A percentile compares a stretch with the other conserved stretches of the same genome.
These are phyloP conservation scores for Drosophila cognata DNA, from an alignment of 2,888 invertebrate genomes.

Conservation along the genomic window DNA sequence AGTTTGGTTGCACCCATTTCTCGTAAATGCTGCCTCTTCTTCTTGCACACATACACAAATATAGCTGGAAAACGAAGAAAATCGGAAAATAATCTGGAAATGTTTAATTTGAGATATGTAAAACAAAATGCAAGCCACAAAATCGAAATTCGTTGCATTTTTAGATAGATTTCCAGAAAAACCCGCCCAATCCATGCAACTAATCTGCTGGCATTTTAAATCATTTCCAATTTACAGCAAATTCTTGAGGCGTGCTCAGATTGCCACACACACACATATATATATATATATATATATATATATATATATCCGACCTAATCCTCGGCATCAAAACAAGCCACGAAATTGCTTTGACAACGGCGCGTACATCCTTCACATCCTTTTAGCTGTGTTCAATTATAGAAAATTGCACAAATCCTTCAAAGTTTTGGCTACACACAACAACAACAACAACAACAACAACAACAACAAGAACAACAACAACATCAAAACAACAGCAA, in stretches of 20 bases:
- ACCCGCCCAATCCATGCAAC: background rate
- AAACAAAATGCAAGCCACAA: background rate
- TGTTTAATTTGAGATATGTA: background rate
- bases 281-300: background rate
- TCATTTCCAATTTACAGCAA: constrained; percentile 17
- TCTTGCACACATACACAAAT: background rate
- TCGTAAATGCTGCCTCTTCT: constrained; percentile 13
- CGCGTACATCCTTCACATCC: constrained; percentile 17
- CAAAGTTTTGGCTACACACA: constrained; percentile 55
- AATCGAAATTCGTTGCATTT: background rate
- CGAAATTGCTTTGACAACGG: constrained; percentile 58
- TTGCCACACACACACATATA: constrained; percentile 19
- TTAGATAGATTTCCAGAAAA: background rate
- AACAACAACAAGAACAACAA: constrained; percentile 8
- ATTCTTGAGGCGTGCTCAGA: constrained; percentile 35
- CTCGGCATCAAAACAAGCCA: constrained; percentile 38
- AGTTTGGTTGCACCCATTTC: constrained; percentile 47
- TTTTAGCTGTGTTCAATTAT: constrained; percentile 61
- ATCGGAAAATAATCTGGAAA: background rate
- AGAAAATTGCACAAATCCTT: constrained; percentile 76
- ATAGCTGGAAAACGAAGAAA: constrained; percentile 38
- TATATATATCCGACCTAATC: constrained; percentile 34
- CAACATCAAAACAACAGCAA: background rate
- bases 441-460: constrained; percentile 23
- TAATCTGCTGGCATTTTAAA: constrained; percentile 18